Evolutionary conservation across 2,888 invertebrate genomes (phyloP).

Genomic region (Caenorhabditis japonica): DNA sequence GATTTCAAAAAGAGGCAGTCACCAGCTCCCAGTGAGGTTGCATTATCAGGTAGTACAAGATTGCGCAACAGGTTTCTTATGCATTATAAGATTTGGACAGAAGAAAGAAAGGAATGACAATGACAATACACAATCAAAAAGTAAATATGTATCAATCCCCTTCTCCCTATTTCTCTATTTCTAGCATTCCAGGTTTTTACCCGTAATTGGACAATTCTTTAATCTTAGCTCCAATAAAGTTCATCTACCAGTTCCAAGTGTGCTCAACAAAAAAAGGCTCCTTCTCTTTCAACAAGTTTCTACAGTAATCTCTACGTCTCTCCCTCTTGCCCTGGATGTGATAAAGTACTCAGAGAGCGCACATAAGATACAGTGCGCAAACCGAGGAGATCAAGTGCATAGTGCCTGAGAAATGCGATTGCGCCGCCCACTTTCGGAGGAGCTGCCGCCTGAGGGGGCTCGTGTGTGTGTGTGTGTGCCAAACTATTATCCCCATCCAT

Average conservation of each 20-base stretch:
- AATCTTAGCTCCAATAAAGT: too few relatives aligned
- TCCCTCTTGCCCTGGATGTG: constrained; percentile 4
- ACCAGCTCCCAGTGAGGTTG: too few relatives aligned
- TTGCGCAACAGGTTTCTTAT: too few relatives aligned
- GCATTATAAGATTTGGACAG: too few relatives aligned
- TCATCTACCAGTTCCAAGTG: constrained; percentile 30
- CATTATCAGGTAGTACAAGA: too few relatives aligned
- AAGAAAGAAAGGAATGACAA: too few relatives aligned
- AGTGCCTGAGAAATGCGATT: not conserved
- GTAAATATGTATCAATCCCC: too few relatives aligned
- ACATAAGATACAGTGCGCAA: constrained; percentile 16
- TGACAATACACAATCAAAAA: too few relatives aligned
- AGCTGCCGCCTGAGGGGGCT: constrained; percentile 7
- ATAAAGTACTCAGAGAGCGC: constrained; percentile 22
- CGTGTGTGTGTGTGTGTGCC: constrained; percentile 31
- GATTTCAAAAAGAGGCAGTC: too few relatives aligned
- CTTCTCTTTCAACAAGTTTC: constrained; percentile 36
- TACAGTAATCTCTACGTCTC: constrained; percentile 32
- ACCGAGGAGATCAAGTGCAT: constrained; percentile 9
- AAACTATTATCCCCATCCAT: constrained; percentile 46
- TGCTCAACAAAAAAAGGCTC: constrained; percentile 34
- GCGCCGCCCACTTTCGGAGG: constrained; percentile 22
- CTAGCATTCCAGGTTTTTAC: too few relatives aligned
- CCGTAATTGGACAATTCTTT: too few relatives aligned
- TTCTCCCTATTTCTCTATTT: too few relatives aligned